A percentile compares a stretch with the other conserved stretches of the same genome.
These are phyloP conservation scores for Scaeva pyrastri DNA, from an alignment of 2,888 invertebrate species.

Conservation along the genomic window DNA sequence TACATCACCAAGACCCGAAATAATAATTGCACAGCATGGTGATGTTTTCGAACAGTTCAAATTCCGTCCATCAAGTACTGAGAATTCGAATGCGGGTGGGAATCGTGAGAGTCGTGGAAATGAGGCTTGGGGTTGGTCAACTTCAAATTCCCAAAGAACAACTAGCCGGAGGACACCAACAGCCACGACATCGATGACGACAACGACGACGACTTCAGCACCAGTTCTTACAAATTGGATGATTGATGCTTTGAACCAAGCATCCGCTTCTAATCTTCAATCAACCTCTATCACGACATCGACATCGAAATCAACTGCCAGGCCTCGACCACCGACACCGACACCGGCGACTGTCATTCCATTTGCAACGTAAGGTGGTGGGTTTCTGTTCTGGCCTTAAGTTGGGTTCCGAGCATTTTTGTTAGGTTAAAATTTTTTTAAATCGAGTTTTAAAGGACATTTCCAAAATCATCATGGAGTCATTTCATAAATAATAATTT, in stretches of 20 bases:
- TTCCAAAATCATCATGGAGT: no score
- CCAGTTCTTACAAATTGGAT: background rate
- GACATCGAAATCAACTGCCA: background rate
- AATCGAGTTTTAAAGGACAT: background rate
- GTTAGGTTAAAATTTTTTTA: background rate
- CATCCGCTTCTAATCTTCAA: background rate
- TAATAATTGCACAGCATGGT: constrained; percentile 74
- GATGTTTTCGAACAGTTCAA: constrained; percentile 78
- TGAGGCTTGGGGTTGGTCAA: background rate
- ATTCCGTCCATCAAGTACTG: constrained; percentile 52
- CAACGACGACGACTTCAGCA: background rate
- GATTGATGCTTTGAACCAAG: background rate
- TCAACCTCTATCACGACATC: background rate
- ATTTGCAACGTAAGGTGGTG: constrained; percentile 58
- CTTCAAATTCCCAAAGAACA: constrained; percentile 17
- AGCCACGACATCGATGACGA: background rate
- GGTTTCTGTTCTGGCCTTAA: constrained; percentile 20
- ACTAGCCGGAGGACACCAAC: constrained; percentile 9
- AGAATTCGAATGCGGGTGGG: background rate
- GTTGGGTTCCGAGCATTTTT: constrained; percentile 26
- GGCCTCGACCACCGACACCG: background rate
- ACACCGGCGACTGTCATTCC: constrained; percentile 20
- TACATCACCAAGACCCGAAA: constrained; percentile 20
- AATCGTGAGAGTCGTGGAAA: background rate
- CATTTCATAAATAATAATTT: no score